Evolutionary conservation across 2,797 vertebrate genomes (phyloP).

Genomic region (Limnodromus scolopaceus): DNA sequence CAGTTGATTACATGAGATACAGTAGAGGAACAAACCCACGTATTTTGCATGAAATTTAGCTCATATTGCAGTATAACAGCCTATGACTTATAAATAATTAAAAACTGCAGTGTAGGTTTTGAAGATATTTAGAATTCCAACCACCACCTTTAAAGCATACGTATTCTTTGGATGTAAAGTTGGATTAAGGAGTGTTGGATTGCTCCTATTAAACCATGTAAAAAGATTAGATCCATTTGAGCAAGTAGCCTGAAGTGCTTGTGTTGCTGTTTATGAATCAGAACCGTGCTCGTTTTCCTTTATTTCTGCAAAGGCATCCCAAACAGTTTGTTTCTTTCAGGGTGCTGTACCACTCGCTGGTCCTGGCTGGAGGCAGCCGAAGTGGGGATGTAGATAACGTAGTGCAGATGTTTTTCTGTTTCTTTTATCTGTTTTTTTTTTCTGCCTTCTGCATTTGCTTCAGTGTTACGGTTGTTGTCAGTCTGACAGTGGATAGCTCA

Average conservation of each 20-base stretch:
- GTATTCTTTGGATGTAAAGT: not conserved
- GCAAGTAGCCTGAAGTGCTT: not conserved
- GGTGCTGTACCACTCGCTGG: not conserved
- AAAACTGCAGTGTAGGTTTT: not conserved
- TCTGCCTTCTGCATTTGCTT: not conserved
- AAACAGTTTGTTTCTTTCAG: not conserved
- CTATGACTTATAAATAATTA: not conserved
- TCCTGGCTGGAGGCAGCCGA: not conserved
- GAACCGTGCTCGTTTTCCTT: fast-evolving
- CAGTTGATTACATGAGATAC: not conserved
- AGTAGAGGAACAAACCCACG: not conserved
- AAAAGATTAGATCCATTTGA: not conserved
- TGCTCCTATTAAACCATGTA: not conserved
- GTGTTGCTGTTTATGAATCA: not conserved
- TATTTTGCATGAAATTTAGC: not conserved
- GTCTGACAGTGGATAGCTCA: not conserved
- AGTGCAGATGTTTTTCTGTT: not conserved
- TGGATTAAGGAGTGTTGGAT: not conserved
- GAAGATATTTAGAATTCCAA: not conserved
- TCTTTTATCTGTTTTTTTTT: not conserved
- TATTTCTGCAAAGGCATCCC: not conserved
- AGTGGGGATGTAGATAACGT: not conserved
- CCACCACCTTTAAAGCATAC: not conserved
- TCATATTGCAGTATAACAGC: not conserved
- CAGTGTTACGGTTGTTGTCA: not conserved